A percentile compares a stretch with the other conserved stretches of the same genome.
phyloP scores from a whole-genome alignment of 2,888 invertebrate genomes.

The Chesias legatella region DNA sequence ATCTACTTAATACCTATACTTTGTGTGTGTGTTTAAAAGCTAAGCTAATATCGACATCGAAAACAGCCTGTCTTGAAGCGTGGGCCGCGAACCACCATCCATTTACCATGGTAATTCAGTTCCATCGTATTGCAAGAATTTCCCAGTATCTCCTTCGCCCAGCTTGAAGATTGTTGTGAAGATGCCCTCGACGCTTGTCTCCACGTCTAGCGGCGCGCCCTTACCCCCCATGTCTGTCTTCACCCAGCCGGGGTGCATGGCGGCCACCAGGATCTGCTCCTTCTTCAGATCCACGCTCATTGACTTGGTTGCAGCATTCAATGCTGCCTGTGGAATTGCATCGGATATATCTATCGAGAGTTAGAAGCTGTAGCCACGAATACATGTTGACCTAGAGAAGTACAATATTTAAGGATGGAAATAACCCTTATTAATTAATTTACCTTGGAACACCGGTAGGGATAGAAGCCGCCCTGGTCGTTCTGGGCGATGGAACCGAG shows the following conservation, averaged over 20 bases:
- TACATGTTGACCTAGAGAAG: no score
- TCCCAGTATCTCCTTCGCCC: constrained; percentile 84
- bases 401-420: no score
- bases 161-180: constrained; percentile 83
- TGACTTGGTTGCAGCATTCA: constrained; percentile 93
- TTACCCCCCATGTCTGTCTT: constrained; percentile 93
- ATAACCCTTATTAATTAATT: no score
- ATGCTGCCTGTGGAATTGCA: constrained; percentile 83
- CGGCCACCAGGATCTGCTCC: constrained; percentile 86
- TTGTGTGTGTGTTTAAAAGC: no score
- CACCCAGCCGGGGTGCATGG: constrained; percentile 95
- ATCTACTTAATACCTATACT: no score
- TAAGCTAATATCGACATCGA: no score
- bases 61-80: no score
- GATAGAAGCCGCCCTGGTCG: constrained; percentile 88
- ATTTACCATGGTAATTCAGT: constrained; percentile 86
- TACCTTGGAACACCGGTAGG: constrained; percentile 94
- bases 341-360: neutral
- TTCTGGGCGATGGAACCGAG: constrained; percentile 90
- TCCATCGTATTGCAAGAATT: constrained; percentile 90
- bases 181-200: constrained; percentile 83
- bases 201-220: constrained; percentile 87
- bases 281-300: constrained; percentile 89
- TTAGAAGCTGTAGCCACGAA: no score
- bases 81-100: neutral